Evolutionary conservation across 2,888 invertebrate species (phyloP).

Genomic region (Ephialtes manifestator): DNA sequence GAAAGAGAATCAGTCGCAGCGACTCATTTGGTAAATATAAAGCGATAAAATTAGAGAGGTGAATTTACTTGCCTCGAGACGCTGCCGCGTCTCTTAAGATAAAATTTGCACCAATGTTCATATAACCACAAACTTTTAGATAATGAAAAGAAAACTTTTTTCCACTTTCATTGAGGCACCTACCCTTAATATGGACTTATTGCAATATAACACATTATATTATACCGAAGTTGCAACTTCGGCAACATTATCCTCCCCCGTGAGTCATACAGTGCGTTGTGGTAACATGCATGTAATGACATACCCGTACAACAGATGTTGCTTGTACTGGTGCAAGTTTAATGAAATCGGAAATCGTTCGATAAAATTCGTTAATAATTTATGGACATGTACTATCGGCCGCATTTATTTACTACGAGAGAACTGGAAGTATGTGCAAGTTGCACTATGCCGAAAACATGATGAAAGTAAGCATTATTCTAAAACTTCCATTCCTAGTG

Average conservation of each 20-base stretch:
- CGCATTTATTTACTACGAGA: slow-evolving; percentile 2
- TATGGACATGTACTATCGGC: not conserved
- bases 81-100: too few species aligned
- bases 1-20: too few species aligned
- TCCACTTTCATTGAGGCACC: too few species aligned
- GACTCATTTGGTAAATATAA: too few species aligned
- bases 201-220: not conserved
- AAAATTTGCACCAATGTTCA: too few species aligned
- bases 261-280: not conserved
- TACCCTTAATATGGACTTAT: not conserved
- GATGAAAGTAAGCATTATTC: slow-evolving; percentile 12
- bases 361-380: not conserved
- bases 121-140: too few species aligned
- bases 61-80: too few species aligned
- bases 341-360: slow-evolving; percentile 1
- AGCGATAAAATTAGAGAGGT: too few species aligned
- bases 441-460: not conserved
- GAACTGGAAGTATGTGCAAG: not conserved
- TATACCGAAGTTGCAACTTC: not conserved
- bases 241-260: not conserved
- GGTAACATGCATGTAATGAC: not conserved
- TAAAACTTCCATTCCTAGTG: too few species aligned
- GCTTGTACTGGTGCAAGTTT: not conserved
- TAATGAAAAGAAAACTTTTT: too few species aligned
- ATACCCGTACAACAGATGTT: not conserved